Percentiles rank a stretch among this genome's conserved stretches.
Conservation (phyloP, 2,888 invertebrate species). For the Amblyjoppa proteus region DNA sequence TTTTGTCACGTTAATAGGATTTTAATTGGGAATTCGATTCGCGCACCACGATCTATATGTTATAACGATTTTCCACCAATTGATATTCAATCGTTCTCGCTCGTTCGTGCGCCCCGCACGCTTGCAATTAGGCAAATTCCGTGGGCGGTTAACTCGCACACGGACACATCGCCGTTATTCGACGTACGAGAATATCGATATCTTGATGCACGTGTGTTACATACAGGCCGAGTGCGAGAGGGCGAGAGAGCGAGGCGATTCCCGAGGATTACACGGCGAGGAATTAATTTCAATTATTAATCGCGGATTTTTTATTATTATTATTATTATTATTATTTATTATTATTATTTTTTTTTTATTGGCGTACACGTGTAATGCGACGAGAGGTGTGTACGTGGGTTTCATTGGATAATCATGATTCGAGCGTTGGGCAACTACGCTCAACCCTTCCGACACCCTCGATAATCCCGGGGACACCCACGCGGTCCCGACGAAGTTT, state of each 20-base stretch:
- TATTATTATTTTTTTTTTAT: slow-evolving; percentile 65
- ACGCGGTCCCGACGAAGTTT: slow-evolving; percentile 54
- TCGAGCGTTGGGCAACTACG: slow-evolving; percentile 21
- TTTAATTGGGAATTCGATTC: slow-evolving; percentile 61
- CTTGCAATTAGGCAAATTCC: slow-evolving; percentile 65
- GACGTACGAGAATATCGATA: slow-evolving; percentile 29
- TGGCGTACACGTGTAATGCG: slow-evolving; percentile 51
- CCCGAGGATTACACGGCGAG: slow-evolving; percentile 51
- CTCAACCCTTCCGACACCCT: neutral
- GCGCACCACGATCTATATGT: slow-evolving; percentile 28
- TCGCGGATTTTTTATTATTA: slow-evolving; percentile 39
- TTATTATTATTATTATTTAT: no score
- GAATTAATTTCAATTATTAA: slow-evolving; percentile 65
- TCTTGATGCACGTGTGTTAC: neutral
- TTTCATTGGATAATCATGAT: slow-evolving; percentile 56
- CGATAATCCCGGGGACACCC: slow-evolving; percentile 52
- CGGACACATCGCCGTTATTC: slow-evolving; percentile 29
- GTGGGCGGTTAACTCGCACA: slow-evolving; percentile 12
- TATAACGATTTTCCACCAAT: slow-evolving; percentile 41
- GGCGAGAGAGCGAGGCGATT: neutral
- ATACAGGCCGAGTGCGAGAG: neutral
- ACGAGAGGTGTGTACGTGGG: slow-evolving; percentile 23
- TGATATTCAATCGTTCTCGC: slow-evolving; percentile 62
- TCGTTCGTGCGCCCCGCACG: slow-evolving; percentile 5
- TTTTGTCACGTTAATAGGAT: slow-evolving; percentile 48